A percentile compares a stretch with the other conserved stretches of the same genome.
These are phyloP conservation scores for Ormyrus thymus DNA, from an alignment of 2,888 invertebrate genomes.

Conservation along the genomic window DNA sequence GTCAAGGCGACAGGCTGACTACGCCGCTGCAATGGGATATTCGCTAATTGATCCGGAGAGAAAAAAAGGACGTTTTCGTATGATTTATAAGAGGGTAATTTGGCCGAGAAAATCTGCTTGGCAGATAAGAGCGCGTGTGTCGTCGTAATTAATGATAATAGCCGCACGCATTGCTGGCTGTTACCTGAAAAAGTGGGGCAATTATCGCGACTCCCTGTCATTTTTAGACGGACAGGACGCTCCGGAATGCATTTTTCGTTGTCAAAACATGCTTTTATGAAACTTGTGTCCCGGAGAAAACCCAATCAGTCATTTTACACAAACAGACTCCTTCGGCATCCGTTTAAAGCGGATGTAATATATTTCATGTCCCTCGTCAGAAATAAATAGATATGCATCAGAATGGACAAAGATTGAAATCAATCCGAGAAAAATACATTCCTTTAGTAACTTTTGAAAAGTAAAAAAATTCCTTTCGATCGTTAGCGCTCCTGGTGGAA, in stretches of 20 bases:
- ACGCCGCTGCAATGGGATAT: not conserved
- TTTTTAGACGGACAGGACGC: constrained; percentile 2
- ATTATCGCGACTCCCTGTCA: not conserved
- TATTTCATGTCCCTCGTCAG: constrained; percentile 23
- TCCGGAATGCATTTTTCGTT: not conserved
- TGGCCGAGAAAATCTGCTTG: too few species aligned
- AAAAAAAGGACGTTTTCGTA: too few species aligned
- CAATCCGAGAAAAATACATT: not conserved
- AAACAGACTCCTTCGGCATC: constrained; percentile 8
- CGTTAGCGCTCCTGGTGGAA: too few species aligned
- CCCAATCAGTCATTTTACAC: constrained; percentile 45
- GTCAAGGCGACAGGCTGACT: not conserved
- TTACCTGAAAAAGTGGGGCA: too few species aligned
- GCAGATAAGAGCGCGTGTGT: too few species aligned
- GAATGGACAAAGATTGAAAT: not conserved
- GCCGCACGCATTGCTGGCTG: too few species aligned
- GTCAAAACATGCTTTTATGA: constrained; percentile 6
- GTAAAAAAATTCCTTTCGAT: too few species aligned
- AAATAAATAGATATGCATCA: not conserved
- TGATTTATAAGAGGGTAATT: too few species aligned
- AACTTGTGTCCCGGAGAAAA: constrained; percentile 39
- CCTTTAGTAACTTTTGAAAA: too few species aligned
- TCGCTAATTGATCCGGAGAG: constrained; percentile 10
- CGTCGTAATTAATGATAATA: too few species aligned
- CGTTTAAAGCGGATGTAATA: constrained; percentile 40